phyloP scores from a whole-genome alignment of 1,140 invertebrate species.

The Linepithema humile region DNA sequence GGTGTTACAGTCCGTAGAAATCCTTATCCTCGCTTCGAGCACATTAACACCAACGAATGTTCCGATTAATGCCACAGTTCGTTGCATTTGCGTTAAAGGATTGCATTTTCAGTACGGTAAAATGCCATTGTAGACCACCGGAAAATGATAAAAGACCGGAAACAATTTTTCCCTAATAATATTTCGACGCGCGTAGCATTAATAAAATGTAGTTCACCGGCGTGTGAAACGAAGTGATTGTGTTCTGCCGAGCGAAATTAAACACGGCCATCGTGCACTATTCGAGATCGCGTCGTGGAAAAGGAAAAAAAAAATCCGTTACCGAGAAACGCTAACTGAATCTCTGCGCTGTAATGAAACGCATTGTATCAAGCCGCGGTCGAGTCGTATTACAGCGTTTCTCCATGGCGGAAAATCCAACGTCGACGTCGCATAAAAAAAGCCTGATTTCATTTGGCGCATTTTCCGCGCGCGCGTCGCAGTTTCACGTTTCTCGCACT shows the following conservation, averaged over 20 bases:
- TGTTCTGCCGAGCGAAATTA: neutral
- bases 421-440: neutral
- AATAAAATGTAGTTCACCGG: neutral
- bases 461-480: neutral
- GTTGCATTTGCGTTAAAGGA: neutral
- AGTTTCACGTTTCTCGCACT: neutral
- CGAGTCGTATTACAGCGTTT: neutral
- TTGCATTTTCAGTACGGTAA: neutral
- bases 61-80: neutral
- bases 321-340: neutral
- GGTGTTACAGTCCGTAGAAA: neutral
- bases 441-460: neutral
- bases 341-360: neutral
- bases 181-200: neutral
- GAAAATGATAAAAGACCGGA: neutral
- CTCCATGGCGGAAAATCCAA: neutral
- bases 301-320: neutral
- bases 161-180: neutral
- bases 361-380: neutral
- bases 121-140: neutral
- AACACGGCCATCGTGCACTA: neutral
- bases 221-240: neutral
- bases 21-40: neutral
- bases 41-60: neutral
- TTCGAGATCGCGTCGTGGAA: neutral